A percentile compares a stretch with the other conserved stretches of the same genome.
phyloP scores from a whole-genome alignment of 2,113 vertebrate species.

The Perccottus glenii region DNA sequence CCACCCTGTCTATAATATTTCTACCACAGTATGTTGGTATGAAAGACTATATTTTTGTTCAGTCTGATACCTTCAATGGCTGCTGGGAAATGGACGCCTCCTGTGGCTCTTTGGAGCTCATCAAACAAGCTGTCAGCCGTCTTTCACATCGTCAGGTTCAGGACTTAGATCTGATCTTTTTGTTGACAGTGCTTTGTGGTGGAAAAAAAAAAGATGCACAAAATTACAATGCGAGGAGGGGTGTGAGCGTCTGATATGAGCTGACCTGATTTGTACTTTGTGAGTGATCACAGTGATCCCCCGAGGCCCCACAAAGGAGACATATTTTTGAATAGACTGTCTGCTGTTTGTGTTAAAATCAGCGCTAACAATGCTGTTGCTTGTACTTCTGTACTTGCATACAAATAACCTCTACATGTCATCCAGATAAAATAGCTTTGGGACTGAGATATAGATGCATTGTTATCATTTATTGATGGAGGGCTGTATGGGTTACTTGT shows the following conservation, averaged over 20 bases:
- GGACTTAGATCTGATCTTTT: slow-evolving; percentile 51
- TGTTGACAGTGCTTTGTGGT: slow-evolving; percentile 49
- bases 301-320: slow-evolving; percentile 27
- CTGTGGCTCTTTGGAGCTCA: slow-evolving; percentile 23
- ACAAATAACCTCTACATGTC: slow-evolving; percentile 9
- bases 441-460: background rate
- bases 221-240: slow-evolving; percentile 48
- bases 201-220: slow-evolving; percentile 28
- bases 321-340: slow-evolving; percentile 38
- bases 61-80: background rate
- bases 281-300: slow-evolving; percentile 48
- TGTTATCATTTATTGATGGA: background rate
- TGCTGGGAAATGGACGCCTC: slow-evolving; percentile 22
- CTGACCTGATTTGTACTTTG: slow-evolving; percentile 69
- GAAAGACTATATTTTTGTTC: slow-evolving; percentile 4
- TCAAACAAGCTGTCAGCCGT: slow-evolving; percentile 42
- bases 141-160: slow-evolving; percentile 53
- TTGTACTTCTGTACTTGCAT: slow-evolving; percentile 23
- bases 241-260: slow-evolving; percentile 61
- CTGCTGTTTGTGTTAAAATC: slow-evolving; percentile 34
- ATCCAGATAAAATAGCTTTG: slow-evolving; percentile 9
- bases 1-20: background rate
- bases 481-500: background rate
- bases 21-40: slow-evolving; percentile 3
- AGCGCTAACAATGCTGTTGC: background rate